Evolutionary conservation across 2,888 invertebrate genomes (phyloP).

Genomic region (Synanthedon myopaeformis): DNA sequence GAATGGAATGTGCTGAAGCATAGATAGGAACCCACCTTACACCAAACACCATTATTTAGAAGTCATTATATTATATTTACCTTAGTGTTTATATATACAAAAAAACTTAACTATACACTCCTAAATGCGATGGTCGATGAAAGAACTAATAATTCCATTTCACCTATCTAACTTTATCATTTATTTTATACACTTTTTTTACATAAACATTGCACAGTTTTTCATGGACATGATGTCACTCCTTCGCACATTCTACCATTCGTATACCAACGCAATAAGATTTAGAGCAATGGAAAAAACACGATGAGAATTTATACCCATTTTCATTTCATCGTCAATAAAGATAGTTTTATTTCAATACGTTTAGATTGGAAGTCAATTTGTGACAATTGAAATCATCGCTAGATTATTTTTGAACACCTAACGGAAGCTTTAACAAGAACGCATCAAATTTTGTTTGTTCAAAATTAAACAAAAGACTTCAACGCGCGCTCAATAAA

Average conservation of each 20-base stretch:
- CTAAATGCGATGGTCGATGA: constrained; percentile 58
- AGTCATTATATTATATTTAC: constrained; percentile 29
- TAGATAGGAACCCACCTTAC: constrained; percentile 65
- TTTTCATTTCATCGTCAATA: too few relatives aligned
- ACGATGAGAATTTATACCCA: too few relatives aligned
- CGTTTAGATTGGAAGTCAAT: too few relatives aligned
- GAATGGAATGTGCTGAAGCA: constrained; percentile 58
- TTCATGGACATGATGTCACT: constrained; percentile 52
- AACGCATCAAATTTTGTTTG: not conserved
- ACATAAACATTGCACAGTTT: constrained; percentile 64
- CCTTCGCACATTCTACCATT: constrained; percentile 10
- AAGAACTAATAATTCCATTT: constrained; percentile 58
- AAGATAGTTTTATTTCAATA: too few relatives aligned
- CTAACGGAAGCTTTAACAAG: not conserved
- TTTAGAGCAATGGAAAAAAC: too few relatives aligned
- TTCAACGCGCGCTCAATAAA: constrained; percentile 53
- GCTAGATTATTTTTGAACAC: too few relatives aligned
- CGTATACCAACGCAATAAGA: constrained; percentile 30
- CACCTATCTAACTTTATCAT: constrained; percentile 51
- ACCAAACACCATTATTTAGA: constrained; percentile 63
- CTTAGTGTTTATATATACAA: constrained; percentile 59
- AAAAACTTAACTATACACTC: constrained; percentile 37
- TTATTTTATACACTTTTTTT: constrained; percentile 55
- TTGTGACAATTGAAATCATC: too few relatives aligned
- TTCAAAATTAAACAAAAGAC: constrained; percentile 43